phyloP scores from a whole-genome alignment of 2,113 vertebrate species.

The Misgurnus mizolepis region DNA sequence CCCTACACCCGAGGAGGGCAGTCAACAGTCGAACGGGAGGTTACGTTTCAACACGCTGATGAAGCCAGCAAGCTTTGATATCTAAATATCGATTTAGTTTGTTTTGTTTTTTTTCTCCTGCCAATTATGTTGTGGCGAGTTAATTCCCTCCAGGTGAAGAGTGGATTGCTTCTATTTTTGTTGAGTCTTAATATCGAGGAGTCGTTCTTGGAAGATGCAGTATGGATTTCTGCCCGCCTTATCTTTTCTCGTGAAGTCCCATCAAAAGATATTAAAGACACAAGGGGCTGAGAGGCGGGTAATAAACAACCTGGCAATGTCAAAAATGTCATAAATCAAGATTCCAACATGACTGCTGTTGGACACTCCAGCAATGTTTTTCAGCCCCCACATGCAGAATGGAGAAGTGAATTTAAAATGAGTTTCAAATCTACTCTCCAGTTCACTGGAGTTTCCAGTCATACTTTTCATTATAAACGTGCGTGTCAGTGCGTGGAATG shows the following conservation, averaged over 20 bases:
- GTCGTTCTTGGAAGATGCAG: conserved; percentile 38
- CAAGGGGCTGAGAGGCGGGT: conserved; percentile 42
- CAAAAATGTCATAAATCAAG: conserved; percentile 61
- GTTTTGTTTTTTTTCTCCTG: conserved; percentile 59
- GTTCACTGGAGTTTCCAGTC: conserved; percentile 50
- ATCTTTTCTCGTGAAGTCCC: conserved; percentile 45
- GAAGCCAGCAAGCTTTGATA: conserved; percentile 56
- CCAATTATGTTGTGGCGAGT: conserved; percentile 62
- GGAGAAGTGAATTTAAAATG: conserved; percentile 51
- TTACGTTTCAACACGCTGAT: conserved; percentile 55
- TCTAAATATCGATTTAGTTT: conserved; percentile 62
- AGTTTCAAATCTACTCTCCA: conserved; percentile 35
- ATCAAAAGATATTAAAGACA: conserved; percentile 63
- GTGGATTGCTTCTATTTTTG: conserved; percentile 56
- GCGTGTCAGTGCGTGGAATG: conserved; percentile 7
- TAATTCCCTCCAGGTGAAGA: conserved; percentile 63
- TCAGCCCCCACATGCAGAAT: conserved; percentile 57
- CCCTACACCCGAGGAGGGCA: background rate
- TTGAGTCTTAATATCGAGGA: conserved; percentile 53
- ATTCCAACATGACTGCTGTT: conserved; percentile 57
- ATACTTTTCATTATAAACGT: conserved; percentile 38
- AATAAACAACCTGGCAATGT: conserved; percentile 63
- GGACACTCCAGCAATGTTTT: conserved; percentile 55
- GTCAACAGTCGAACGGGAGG: conserved; percentile 39
- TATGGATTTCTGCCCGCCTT: conserved; percentile 42